Evolutionary conservation across 2,888 invertebrate genomes (phyloP).

Genomic region (Conops quadrifasciatus): DNA sequence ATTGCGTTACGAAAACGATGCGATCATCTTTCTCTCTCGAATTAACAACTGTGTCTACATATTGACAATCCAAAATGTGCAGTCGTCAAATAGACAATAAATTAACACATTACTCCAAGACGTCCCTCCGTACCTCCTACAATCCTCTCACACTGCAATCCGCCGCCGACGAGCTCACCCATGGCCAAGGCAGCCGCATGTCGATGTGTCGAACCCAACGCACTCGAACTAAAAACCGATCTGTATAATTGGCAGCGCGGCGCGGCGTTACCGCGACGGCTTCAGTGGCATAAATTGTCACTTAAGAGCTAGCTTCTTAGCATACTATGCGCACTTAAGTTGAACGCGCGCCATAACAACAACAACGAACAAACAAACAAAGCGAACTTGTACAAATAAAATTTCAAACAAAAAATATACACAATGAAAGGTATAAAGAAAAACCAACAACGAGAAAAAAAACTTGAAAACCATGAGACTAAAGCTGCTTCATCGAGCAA

Average conservation of each 20-base stretch:
- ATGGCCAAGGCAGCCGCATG: not conserved
- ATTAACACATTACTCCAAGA: no score
- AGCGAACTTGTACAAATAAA: not conserved
- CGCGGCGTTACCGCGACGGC: not conserved
- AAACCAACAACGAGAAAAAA: no score
- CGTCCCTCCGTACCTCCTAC: no score
- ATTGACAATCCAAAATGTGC: no score
- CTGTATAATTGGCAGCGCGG: not conserved
- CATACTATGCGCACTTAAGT: constrained; percentile 29
- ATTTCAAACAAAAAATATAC: no score
- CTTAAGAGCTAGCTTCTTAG: constrained; percentile 31
- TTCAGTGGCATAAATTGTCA: constrained; percentile 26
- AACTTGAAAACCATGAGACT: not conserved
- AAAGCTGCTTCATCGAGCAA: constrained; percentile 10
- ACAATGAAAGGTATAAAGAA: no score
- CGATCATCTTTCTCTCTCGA: no score
- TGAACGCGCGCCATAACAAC: constrained; percentile 2
- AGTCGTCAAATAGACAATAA: no score
- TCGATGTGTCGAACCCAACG: not conserved
- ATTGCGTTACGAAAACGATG: no score
- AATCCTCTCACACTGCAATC: no score
- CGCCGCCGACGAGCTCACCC: not conserved
- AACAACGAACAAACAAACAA: not conserved
- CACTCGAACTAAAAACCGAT: no score
- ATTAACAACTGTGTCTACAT: no score